Base-by-base conservation (phyloP, 2,797 vertebrate genomes). In the Xenentodon cancila region DNA sequence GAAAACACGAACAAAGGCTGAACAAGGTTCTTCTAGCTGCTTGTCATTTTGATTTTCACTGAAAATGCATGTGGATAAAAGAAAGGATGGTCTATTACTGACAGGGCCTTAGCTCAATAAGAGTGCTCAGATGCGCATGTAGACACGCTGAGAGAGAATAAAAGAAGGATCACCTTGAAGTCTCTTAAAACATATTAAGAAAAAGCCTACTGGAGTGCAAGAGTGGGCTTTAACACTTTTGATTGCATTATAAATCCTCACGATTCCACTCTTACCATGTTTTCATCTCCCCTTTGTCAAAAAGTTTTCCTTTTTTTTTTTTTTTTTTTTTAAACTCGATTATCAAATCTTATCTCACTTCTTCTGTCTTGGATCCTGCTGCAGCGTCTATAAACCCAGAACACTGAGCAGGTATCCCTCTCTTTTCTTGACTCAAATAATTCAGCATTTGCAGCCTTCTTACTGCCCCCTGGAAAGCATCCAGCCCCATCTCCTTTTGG, bases 1-100 rank as follows among this genome's bases (percentile, higher is more conserved):
- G 48, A 37, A 60, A 71, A 72, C 37, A 55, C 45, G 20, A 20
- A 65, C 62, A 59, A 65, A 65, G 21, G 40, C 30, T 53, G 45
- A 48, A 34, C 4, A 12, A 20, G 20, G 27, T 51, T 53, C 2
- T 56, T 59, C 4, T 13, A 57, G 30, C 47, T 46, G 57, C 17
- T 22, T 58, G 46, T 32, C 5, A 51, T 43, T 63, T 27, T 40
- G 49, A 54, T 27, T 68, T 46, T 22, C 54, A 43, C 40, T 64
- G 50, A 2, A 53, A 59, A 51, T n/a, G 3, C 4, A 49, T 49
- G 20, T 25, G 22, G 34, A 25, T 51, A 13, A 69, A 70, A 43
- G 22, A 53, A 60, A 20, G 42, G 32, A n/a, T 9, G 19, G 40
- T 50, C 64, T 22, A 9, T 27, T 17, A 15, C 12, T 15, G 13